These are phyloP conservation scores for Zophobas morio DNA, from an alignment of 1,140 invertebrate genomes.

Conservation along the genomic window DNA sequence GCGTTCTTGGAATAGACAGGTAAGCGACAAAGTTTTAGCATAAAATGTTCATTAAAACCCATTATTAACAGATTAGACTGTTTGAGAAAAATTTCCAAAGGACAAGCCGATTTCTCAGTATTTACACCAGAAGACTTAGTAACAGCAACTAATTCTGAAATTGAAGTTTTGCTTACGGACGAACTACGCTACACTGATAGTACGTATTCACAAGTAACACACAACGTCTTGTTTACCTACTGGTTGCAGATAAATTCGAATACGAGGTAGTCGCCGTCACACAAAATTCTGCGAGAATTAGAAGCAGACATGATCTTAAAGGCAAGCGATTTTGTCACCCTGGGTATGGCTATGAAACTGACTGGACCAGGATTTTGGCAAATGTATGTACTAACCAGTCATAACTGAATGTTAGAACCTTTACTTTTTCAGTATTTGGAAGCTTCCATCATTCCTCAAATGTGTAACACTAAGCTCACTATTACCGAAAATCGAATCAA, in stretches of 20 bases:
- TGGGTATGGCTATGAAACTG: conserved; percentile 75
- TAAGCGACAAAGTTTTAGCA: conserved; percentile 48
- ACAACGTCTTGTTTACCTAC: conserved; percentile 36
- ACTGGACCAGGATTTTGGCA: conserved; percentile 78
- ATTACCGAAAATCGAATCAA: conserved; percentile 81
- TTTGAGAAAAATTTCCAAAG: conserved; percentile 79
- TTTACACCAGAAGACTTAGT: conserved; percentile 87
- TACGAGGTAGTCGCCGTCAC: conserved; percentile 81
- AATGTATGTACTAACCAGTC: conserved; percentile 70
- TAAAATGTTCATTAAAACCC: no score
- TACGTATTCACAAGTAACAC: conserved; percentile 59
- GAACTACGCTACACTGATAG: conserved; percentile 73
- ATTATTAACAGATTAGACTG: conserved; percentile 77
- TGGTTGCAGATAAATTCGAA: conserved; percentile 72
- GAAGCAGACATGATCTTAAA: conserved; percentile 73
- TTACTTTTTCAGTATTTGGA: conserved; percentile 80
- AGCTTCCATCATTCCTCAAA: conserved; percentile 75
- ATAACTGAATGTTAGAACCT: background rate
- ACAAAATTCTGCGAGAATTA: conserved; percentile 72
- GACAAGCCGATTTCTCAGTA: conserved; percentile 85
- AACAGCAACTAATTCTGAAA: conserved; percentile 77
- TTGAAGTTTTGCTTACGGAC: conserved; percentile 79
- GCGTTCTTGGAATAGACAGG: conserved; percentile 78
- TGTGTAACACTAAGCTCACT: conserved; percentile 77
- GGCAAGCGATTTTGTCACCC: conserved; percentile 84